These are phyloP conservation scores for Andrena flavipes DNA, from an alignment of 2,888 invertebrate species.

Conservation along the genomic window DNA sequence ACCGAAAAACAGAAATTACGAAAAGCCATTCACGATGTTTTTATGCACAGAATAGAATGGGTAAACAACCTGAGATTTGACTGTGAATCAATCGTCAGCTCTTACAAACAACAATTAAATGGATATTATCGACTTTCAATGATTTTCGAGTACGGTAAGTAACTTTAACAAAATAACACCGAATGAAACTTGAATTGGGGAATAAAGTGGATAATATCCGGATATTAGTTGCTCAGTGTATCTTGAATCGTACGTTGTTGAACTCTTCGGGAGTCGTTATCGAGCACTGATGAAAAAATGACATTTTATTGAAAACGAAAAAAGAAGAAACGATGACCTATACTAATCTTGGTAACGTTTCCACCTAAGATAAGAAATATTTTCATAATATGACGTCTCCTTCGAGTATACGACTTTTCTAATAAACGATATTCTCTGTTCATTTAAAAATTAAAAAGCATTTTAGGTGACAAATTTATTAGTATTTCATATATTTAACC, in stretches of 20 bases:
- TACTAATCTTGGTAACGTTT: constrained; percentile 1
- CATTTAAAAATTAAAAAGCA: no score
- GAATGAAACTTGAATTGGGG: not conserved
- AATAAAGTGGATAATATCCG: not conserved
- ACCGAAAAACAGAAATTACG: no score
- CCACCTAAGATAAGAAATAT: not conserved
- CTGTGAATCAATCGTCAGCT: not conserved
- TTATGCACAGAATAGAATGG: not conserved
- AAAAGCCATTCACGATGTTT: not conserved
- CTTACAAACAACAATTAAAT: not conserved
- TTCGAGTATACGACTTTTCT: not conserved
- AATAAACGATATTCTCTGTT: not conserved
- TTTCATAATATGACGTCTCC: not conserved
- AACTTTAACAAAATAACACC: not conserved
- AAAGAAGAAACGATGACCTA: constrained; percentile 11
- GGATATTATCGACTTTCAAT: not conserved
- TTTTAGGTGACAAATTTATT: no score
- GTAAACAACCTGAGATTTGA: not conserved
- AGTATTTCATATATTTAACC: no score
- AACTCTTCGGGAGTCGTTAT: not conserved
- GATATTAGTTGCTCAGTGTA: constrained; percentile 2
- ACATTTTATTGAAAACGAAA: not conserved
- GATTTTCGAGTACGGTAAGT: not conserved
- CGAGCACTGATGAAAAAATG: constrained; percentile 2
- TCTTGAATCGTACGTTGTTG: not conserved